Conservation (phyloP, 2,113 vertebrate species). For the Hirundichthys speculiger region DNA sequence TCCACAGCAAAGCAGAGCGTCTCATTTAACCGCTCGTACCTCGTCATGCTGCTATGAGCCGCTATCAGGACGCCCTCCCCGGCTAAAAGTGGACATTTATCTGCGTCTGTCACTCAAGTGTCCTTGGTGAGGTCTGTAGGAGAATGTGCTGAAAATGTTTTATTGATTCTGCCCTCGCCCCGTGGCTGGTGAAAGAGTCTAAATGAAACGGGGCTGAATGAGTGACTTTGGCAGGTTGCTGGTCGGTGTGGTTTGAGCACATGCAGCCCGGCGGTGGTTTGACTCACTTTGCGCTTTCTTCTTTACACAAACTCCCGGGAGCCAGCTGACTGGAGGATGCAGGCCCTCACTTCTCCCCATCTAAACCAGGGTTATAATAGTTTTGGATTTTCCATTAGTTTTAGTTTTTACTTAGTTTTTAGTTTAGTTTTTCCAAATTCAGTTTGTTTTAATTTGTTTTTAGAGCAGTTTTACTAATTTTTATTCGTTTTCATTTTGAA, state of each 20-base stretch:
- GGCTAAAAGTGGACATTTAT: not conserved
- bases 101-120: constrained; percentile 6
- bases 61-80: not conserved
- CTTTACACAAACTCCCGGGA: constrained; percentile 51
- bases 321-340: constrained; percentile 42
- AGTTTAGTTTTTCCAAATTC: too few species aligned
- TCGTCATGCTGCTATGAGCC: too few species aligned
- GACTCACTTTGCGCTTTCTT: constrained; percentile 51
- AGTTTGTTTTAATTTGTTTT: too few species aligned
- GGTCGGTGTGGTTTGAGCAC: constrained; percentile 77
- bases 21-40: constrained; percentile 20
- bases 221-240: constrained; percentile 70
- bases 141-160: constrained; percentile 45
- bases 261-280: constrained; percentile 66
- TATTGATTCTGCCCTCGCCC: constrained; percentile 25
- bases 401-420: too few species aligned
- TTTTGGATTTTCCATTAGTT: too few species aligned
- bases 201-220: constrained; percentile 65
- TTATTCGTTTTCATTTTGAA: too few species aligned
- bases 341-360: constrained; percentile 33
- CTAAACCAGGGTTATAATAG: too few species aligned
- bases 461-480: too few species aligned
- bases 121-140: constrained; percentile 32
- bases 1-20: constrained; percentile 32
- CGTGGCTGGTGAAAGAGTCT: constrained; percentile 54